Base-by-base conservation (phyloP, 1,140 invertebrate species). In the Odontomachus brunneus region DNA sequence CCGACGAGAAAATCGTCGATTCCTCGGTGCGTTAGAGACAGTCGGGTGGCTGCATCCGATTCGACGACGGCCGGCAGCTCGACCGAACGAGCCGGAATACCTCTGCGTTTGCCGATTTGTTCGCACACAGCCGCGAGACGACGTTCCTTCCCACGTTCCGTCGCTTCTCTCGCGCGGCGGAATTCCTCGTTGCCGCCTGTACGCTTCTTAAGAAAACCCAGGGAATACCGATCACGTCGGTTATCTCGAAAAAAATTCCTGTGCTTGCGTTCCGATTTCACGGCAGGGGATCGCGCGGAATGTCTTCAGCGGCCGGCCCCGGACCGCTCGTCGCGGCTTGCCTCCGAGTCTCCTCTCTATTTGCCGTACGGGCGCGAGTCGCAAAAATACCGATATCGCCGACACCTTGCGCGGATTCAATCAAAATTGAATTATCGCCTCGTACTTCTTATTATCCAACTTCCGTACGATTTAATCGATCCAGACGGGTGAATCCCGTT, bases 391-490 rank as follows among this genome's bases (percentile, higher is more conserved):
- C 26, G 48, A 24, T n/a, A n/a, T 78, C 29, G 62, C 5, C 15
- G 38, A 0, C 38, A 44, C 9, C 3, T 44, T 44, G 38, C 38
- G 38, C 29, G 51, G 26, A 44, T 57, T 26, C 26, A 57, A 80
- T 57, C 22, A 59, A 80, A 71, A 80, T 80, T 71, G 38, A 71
- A 80, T 80, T 80, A 80, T 80, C 51, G 17, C 51, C 33, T 15
- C 5, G 24, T 12, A 24, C 22, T 19, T 44, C 38, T 74, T 33
- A 17, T 74, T 33, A 17, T 63, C 51, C 14, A 22, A 51, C 48
- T 24, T 15, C 5, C 26, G 14, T 19, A 14, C 33, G 51, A 22
- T 57, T 80, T 80, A 71, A 59, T 44, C 48, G 22, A 57, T 57
- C 63, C 15, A 29, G 48, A 4, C 7, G 53, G 19, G 19, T 5